phyloP scores from a whole-genome alignment of 1,140 invertebrate genomes.

The Drosophila trapezifrons region DNA sequence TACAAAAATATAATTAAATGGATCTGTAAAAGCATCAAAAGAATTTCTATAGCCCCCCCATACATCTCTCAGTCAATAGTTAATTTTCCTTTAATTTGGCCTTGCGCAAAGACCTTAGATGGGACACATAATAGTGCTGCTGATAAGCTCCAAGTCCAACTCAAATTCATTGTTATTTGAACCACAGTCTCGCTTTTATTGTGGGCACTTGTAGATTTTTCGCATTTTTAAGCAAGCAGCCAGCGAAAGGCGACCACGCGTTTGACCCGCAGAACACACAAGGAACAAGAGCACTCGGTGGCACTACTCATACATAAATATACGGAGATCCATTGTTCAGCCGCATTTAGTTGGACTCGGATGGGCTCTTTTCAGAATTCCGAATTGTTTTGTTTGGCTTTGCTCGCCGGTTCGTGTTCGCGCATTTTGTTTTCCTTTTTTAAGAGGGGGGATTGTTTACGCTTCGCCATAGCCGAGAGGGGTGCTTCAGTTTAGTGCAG shows the following conservation, averaged over 20 bases:
- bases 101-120: slow-evolving; percentile 32
- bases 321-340: slow-evolving; percentile 47
- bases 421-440: slow-evolving; percentile 28
- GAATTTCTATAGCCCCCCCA: too few species aligned
- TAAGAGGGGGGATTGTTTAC: slow-evolving; percentile 38
- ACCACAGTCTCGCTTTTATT: slow-evolving; percentile 33
- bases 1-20: not conserved
- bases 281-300: slow-evolving; percentile 23
- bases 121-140: slow-evolving; percentile 12
- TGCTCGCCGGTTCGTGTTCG: slow-evolving; percentile 59
- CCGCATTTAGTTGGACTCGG: slow-evolving; percentile 44
- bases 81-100: slow-evolving; percentile 3
- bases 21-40: not conserved
- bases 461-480: slow-evolving; percentile 22
- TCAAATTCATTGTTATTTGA: slow-evolving; percentile 65
- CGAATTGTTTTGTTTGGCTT: slow-evolving; percentile 73
- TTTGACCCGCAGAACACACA: slow-evolving; percentile 59
- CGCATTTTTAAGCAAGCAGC: slow-evolving; percentile 60
- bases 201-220: slow-evolving; percentile 75
- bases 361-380: slow-evolving; percentile 35
- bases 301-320: slow-evolving; percentile 81
- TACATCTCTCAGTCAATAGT: not conserved
- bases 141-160: slow-evolving; percentile 47
- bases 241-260: slow-evolving; percentile 63
- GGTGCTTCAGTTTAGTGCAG: slow-evolving; percentile 31